Percentiles rank a stretch among this genome's conserved stretches.
These are phyloP conservation scores for Anoplolepis gracilipes DNA, from an alignment of 1,140 invertebrate species.

Conservation along the genomic window DNA sequence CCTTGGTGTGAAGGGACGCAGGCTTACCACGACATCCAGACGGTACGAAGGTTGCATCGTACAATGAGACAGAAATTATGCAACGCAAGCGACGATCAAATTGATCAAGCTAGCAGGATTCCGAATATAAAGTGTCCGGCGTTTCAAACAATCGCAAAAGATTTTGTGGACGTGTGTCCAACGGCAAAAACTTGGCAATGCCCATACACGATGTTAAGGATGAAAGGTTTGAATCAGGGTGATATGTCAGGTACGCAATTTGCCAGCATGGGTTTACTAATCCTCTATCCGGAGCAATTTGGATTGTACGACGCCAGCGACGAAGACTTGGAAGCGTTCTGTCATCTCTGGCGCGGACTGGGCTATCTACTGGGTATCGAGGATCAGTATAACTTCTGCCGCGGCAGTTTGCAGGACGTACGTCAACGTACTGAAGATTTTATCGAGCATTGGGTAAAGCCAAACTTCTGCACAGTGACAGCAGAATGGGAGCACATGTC, in stretches of 20 bases:
- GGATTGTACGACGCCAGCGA: constrained; percentile 86
- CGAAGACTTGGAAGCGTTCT: constrained; percentile 90
- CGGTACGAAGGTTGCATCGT: constrained; percentile 84
- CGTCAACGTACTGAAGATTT: constrained; percentile 80
- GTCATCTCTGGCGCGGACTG: constrained; percentile 93
- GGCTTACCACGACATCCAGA: constrained; percentile 83
- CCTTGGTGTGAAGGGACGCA: constrained; percentile 82
- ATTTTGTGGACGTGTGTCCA: constrained; percentile 70
- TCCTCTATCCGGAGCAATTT: constrained; percentile 88
- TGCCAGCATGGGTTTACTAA: constrained; percentile 91
- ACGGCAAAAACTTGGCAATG: constrained; percentile 84
- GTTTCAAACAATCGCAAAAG: constrained; percentile 48
- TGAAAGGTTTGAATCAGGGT: constrained; percentile 88
- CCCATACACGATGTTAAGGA: constrained; percentile 81
- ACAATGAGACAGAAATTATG: constrained; percentile 79
- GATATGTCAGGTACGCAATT: constrained; percentile 93
- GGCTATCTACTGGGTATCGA: constrained; percentile 93
- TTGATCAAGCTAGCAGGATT: constrained; percentile 68
- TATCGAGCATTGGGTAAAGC: constrained; percentile 79
- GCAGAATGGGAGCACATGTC: constrained; percentile 85
- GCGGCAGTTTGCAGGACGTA: constrained; percentile 83
- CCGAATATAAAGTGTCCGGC: constrained; percentile 85
- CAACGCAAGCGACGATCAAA: constrained; percentile 56
- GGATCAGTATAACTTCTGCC: constrained; percentile 89
- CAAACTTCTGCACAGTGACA: constrained; percentile 79